Conservation (phyloP, 2,888 invertebrate genomes). For the Nomada ruficornis region DNA sequence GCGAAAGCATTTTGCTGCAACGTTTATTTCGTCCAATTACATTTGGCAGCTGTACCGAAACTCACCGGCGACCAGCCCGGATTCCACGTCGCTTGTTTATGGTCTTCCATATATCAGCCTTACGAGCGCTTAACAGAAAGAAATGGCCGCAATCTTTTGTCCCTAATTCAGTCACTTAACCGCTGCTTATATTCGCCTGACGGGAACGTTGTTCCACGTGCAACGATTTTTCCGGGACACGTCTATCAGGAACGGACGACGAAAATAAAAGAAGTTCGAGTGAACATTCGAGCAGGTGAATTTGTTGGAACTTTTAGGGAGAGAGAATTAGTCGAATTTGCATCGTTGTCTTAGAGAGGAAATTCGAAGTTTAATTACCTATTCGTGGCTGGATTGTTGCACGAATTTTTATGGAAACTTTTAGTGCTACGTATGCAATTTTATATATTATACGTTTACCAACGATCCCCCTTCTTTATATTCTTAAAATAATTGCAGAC, state of each 20-base stretch:
- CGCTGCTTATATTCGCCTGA: slow-evolving; percentile 53
- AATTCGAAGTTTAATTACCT: too few relatives aligned
- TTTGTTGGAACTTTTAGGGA: too few relatives aligned
- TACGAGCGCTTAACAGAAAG: slow-evolving; percentile 73
- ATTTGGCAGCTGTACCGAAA: slow-evolving; percentile 70
- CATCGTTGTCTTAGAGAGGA: too few relatives aligned
- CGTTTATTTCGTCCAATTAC: slow-evolving; percentile 72
- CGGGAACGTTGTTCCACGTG: slow-evolving; percentile 13
- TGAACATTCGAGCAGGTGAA: too few relatives aligned
- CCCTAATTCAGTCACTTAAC: slow-evolving; percentile 70
- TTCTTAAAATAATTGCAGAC: too few relatives aligned
- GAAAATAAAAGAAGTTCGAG: not conserved
- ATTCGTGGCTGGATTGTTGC: too few relatives aligned
- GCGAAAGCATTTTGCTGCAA: slow-evolving; percentile 63
- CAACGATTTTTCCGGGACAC: slow-evolving; percentile 32
- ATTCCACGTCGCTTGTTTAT: slow-evolving; percentile 65
- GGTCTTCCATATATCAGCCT: slow-evolving; percentile 66
- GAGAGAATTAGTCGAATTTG: too few relatives aligned
- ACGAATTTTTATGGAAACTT: too few relatives aligned
- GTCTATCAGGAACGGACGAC: not conserved
- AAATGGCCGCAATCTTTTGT: slow-evolving; percentile 70
- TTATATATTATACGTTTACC: too few relatives aligned
- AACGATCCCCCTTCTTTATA: too few relatives aligned
- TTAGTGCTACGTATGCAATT: too few relatives aligned
- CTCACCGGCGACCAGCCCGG: slow-evolving; percentile 49